A percentile compares a stretch with the other conserved stretches of the same genome.
Conservation (phyloP, 2,113 vertebrate genomes). For the Dipodomys spectabilis region DNA sequence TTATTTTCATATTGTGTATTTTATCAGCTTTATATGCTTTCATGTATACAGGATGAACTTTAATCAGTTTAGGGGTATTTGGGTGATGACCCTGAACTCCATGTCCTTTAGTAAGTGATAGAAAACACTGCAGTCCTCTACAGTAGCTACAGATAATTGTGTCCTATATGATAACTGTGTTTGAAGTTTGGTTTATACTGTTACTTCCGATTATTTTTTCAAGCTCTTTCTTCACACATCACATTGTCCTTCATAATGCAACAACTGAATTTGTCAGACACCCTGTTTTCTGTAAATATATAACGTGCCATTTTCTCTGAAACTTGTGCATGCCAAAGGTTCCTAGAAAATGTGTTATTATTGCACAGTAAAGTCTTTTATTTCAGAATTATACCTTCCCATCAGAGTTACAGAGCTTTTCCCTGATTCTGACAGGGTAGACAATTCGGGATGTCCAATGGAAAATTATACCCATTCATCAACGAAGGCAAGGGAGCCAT, state of each 20-base stretch:
- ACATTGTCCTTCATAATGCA: constrained; percentile 40
- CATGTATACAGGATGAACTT: not conserved
- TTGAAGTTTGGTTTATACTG: constrained; percentile 2
- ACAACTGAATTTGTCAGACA: constrained; percentile 10
- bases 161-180: not conserved
- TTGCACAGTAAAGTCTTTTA: not conserved
- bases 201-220: not conserved
- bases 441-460: constrained; percentile 72
- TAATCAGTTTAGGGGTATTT: not conserved
- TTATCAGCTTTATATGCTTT: not conserved
- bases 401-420: constrained; percentile 75
- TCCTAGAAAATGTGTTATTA: constrained; percentile 32
- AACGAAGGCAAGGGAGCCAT: constrained; percentile 77
- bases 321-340: constrained; percentile 40
- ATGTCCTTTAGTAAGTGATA: not conserved
- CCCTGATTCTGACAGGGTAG: constrained; percentile 69
- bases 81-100: not conserved
- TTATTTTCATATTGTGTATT: not conserved
- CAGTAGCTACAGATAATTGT: not conserved
- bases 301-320: not conserved
- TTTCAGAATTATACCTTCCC: constrained; percentile 82
- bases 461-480: constrained; percentile 86
- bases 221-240: not conserved
- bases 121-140: not conserved
- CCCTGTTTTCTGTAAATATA: constrained; percentile 52